Evolutionary conservation across 2,797 vertebrate genomes (phyloP), one percentile per base, ranked within the genome.

Genomic region (Darevskia nairensis): DNA sequence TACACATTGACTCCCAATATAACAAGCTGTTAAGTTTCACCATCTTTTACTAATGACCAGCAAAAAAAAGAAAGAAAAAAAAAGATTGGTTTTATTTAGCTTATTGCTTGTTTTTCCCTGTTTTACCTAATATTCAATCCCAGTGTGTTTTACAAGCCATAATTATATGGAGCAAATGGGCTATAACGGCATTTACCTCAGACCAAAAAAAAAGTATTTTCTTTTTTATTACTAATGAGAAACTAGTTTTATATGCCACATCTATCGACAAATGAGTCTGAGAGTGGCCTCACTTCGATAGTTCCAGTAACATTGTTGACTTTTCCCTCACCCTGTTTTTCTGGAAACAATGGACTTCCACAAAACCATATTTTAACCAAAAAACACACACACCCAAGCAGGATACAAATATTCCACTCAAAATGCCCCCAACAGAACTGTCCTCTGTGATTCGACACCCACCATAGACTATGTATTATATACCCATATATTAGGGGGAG

Each of bases 121-220:
- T n/a, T 89, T 82, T 7, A 0, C 41, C 92, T 89, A 85, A 87
- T 91, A 88, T 89, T 91, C 77, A 91, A 27, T 89, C 39, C 8
- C 61, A 89, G 87, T 80, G 32, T 23, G 55, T 92, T 92, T 91
- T 4, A 10, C 89, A 68, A 87, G 46, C 10, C 80, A 64, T 84
- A 87, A 82, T 95, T 93, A 88, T 83, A 85, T 71, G 84, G 86
- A 94, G 89, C 64, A 87, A 85, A 71, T 0, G 3, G n/a, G 71
- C 59, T 4, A 77, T 80, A 86, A 82, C 11, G 88, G 23, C 86
- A 75, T 86, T 86, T 93, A 86, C 0, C 0, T 80, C 82, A 86
- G 44, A 84, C 15, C 46, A 50, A 13, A 17, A 94, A 93, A 93
- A 93, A 86, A 6, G 29, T 1, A 0, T 82, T 72, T 91, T 55